Evolutionary conservation across 2,888 invertebrate genomes (phyloP), one percentile per base, ranked within the genome.

Genomic region (Lithosia quadra): DNA sequence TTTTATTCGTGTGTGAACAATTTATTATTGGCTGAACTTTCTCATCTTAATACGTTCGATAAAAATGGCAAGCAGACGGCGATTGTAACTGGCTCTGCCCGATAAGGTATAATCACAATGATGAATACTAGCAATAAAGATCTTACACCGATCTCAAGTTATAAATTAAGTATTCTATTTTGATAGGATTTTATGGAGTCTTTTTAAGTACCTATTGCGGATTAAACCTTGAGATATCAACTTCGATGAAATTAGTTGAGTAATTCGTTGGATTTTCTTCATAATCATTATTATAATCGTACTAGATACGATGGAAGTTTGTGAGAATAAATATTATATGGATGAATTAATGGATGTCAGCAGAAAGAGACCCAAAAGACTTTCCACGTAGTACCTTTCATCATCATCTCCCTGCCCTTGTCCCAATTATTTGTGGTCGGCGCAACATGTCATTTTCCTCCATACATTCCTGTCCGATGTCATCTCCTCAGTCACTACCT

Each of bases 41-140:
- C 69, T 73, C 72, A 72, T 74, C 59, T 80, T 80, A 78, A 77
- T 73, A 74, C 49, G 64, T 34, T 49, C 49, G 49, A 49, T 49
- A 49, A 49, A 49, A 49, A 49, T 18, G 49, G n/a, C 49, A 49
- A 49, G n/a, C 18, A n/a, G n/a, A 49, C 18, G 68, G 71, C 72
- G 69, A 73, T 79, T 71, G 66, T 79, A 77, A 76, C 67, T 78
- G 78, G 69, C 53, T 59, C 56, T 58, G 55, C 1, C 49, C 74
- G 80, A 77, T 79, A 78, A 76, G 71, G 71, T 62, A 79, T 79
- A 79, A 78, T 76, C 72, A 68, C 67, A 71, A 71, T 79, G 75
- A 79, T 74, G 65, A 76, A 77, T 77, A 74, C 15, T 65, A 66
- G 69, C 62, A 74, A 79, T 79, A 79, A 79, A 76, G 64, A 76